Percentiles rank a stretch among this genome's conserved stretches.
Evolutionary conservation across 64 coral and sea anemone species (phyloP).

Genomic region (Astreopora myriophthalma): DNA sequence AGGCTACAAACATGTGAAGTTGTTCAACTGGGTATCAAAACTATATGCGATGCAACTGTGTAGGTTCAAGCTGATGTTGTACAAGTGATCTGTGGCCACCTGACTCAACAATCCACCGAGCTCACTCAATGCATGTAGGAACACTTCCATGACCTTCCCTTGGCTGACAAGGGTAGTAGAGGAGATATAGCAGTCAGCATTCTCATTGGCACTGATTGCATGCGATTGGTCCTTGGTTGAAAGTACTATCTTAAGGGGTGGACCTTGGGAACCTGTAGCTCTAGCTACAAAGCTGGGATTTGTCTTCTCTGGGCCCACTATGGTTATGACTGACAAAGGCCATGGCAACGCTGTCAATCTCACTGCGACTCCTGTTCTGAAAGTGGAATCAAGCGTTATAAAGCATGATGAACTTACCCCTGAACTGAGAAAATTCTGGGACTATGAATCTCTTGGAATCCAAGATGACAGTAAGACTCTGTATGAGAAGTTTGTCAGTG

Average conservation of each 20-base stretch:
- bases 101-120: constrained; percentile 30
- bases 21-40: constrained; percentile 39
- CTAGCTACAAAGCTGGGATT: too few species aligned
- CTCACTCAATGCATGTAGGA: not conserved
- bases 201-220: constrained; percentile 39
- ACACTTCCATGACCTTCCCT: too few species aligned
- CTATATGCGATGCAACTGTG: not conserved
- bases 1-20: constrained; percentile 44
- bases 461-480: not conserved
- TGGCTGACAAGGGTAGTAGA: not conserved
- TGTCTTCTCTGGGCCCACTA: too few species aligned
- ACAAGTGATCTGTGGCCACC: constrained; percentile 44
- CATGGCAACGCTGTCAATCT: too few species aligned
- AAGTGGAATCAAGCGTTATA: too few species aligned
- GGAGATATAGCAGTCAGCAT: constrained; percentile 24
- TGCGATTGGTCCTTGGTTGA: constrained; percentile 16
- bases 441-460: constrained; percentile 46
- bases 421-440: constrained; percentile 38
- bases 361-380: too few species aligned
- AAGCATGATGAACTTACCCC: not conserved
- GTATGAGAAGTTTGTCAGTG: constrained; percentile 25
- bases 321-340: too few species aligned
- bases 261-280: too few species aligned
- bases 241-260: too few species aligned
- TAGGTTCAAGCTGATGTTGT: constrained; percentile 44